Evolutionary conservation across 1,140 invertebrate genomes (phyloP).

Genomic region (Cyclina sinensis): DNA sequence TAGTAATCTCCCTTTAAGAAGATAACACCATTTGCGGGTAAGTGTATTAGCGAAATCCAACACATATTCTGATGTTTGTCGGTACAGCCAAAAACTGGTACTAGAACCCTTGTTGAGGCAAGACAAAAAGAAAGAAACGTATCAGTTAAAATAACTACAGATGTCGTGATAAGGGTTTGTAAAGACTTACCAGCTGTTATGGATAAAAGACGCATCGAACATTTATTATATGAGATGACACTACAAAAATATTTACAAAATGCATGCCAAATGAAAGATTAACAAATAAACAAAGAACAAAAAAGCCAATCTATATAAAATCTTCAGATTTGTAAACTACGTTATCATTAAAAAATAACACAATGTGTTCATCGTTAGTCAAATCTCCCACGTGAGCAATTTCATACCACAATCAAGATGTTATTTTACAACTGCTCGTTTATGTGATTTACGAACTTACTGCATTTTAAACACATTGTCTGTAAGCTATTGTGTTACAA

Average conservation of each 20-base stretch:
- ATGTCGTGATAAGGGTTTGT: too few species aligned
- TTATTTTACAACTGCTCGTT: not conserved
- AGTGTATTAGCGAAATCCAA: too few species aligned
- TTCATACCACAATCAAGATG: not conserved
- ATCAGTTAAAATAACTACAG: not conserved
- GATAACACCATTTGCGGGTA: too few species aligned
- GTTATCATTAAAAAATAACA: not conserved
- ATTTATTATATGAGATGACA: not conserved
- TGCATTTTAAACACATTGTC: constrained; percentile 13
- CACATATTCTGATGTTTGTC: not conserved
- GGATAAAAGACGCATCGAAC: not conserved
- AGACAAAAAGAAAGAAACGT: not conserved
- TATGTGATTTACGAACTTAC: not conserved
- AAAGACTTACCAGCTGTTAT: not conserved
- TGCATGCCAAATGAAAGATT: not conserved
- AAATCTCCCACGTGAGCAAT: not conserved
- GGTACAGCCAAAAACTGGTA: not conserved
- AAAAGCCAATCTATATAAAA: not conserved
- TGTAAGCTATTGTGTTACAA: not conserved
- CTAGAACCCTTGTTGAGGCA: not conserved
- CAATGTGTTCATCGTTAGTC: constrained; percentile 3
- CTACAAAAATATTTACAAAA: constrained; percentile 34
- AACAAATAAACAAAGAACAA: not conserved
- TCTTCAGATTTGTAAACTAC: not conserved
- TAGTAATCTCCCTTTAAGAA: too few species aligned